Conservation (phyloP, 1,140 invertebrate species). For the Coenobita brevimanus region DNA sequence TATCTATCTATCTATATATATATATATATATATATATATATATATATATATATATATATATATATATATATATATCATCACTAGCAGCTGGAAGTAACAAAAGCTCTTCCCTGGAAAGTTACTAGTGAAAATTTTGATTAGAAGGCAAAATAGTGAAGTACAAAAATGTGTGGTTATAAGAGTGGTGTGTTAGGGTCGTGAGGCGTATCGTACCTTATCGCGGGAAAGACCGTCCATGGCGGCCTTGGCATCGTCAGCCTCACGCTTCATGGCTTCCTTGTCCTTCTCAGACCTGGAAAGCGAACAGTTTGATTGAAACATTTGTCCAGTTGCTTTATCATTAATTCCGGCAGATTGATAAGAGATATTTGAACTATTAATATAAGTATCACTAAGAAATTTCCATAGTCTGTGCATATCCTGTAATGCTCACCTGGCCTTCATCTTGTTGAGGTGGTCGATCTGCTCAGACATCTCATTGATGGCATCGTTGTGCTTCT, state of each 20-base stretch:
- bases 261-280: slow-evolving; percentile 52
- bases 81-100: no score
- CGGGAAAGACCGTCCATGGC: slow-evolving; percentile 55
- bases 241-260: slow-evolving; percentile 56
- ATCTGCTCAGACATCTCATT: slow-evolving; percentile 54
- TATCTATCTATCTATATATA: no score
- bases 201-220: slow-evolving; percentile 26
- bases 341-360: background rate
- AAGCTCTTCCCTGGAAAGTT: no score
- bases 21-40: no score
- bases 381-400: background rate
- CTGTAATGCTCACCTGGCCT: slow-evolving; percentile 36
- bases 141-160: background rate
- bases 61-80: no score
- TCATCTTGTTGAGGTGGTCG: slow-evolving; percentile 62
- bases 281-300: slow-evolving; percentile 47
- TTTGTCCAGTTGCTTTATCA: background rate
- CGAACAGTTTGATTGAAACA: background rate
- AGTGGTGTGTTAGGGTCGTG: background rate
- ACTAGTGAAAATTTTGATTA: background rate
- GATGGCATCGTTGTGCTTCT: slow-evolving; percentile 58
- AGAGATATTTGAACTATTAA: background rate
- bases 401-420: background rate
- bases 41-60: no score
- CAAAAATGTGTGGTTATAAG: background rate